Evolutionary conservation across 2,113 vertebrate species (phyloP).

Genomic region (Rhineura floridana): DNA sequence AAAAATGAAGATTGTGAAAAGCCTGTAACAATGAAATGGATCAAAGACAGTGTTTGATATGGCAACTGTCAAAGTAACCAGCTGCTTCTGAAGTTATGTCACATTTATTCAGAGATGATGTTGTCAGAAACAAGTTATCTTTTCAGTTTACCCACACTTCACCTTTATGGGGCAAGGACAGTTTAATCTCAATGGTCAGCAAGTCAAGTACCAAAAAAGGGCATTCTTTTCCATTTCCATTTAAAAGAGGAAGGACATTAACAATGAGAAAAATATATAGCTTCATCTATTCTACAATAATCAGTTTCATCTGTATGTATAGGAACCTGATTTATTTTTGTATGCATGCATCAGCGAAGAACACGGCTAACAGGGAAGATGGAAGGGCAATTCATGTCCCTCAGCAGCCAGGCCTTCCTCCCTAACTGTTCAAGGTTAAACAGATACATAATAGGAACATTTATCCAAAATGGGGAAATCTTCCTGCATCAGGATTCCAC

Average conservation of each 20-base stretch:
- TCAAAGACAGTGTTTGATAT: background rate
- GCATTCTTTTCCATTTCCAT: background rate
- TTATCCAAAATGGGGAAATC: background rate
- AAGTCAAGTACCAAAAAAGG: background rate
- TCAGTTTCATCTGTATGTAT: background rate
- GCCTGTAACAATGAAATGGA: background rate
- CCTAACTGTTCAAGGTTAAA: background rate
- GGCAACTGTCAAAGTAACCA: background rate
- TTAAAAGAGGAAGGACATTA: conserved; percentile 1
- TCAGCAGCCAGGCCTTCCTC: background rate
- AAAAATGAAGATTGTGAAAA: background rate
- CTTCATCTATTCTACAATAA: no score
- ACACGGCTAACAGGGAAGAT: background rate
- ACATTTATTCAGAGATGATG: background rate
- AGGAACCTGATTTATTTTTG: background rate
- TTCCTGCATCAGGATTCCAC: background rate
- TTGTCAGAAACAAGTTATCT: background rate
- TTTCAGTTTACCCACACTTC: background rate
- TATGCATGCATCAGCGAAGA: background rate
- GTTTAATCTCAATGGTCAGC: background rate
- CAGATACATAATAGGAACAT: background rate
- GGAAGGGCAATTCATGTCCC: background rate
- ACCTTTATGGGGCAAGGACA: background rate
- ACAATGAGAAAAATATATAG: background rate
- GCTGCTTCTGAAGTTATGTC: conserved; percentile 1